Conservation (phyloP, 2,797 vertebrate genomes). For the Rhadinocentrus ornatus region DNA sequence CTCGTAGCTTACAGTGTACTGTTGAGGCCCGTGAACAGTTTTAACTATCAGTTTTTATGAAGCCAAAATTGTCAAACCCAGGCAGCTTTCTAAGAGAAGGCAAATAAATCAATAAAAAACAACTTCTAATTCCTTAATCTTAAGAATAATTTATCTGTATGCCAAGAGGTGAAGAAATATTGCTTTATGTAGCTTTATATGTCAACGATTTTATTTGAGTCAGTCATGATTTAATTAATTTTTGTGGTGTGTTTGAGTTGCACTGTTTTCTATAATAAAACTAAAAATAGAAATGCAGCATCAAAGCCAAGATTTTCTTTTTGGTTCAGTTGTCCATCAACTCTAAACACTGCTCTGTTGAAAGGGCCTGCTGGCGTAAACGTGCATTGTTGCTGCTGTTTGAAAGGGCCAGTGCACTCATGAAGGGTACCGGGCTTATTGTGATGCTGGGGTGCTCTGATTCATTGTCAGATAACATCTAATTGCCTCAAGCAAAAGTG, state of each 20-base stretch:
- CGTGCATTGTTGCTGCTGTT: slow-evolving; percentile 17
- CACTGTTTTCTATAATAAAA: slow-evolving; percentile 12
- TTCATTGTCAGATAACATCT: slow-evolving; percentile 83
- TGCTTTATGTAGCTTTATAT: background rate
- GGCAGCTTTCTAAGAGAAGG: background rate
- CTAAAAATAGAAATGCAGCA: slow-evolving; percentile 31
- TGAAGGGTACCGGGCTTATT: slow-evolving; percentile 60
- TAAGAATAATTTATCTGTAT: background rate
- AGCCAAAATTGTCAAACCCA: background rate
- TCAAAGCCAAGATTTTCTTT: slow-evolving; percentile 1
- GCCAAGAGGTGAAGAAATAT: background rate
- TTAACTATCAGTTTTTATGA: background rate
- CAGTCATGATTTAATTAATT: background rate
- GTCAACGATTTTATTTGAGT: background rate
- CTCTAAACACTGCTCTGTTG: slow-evolving; percentile 35
- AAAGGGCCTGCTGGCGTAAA: slow-evolving; percentile 39
- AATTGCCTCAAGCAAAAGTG: slow-evolving; percentile 76
- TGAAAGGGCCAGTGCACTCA: slow-evolving; percentile 41
- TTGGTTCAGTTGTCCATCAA: slow-evolving; percentile 20
- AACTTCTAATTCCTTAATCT: background rate
- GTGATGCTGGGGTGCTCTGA: slow-evolving; percentile 65
- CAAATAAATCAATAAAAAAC: background rate
- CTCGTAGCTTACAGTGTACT: slow-evolving; percentile 8
- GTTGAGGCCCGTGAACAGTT: background rate
- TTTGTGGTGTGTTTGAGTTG: background rate